phyloP scores from a whole-genome alignment of 1,140 invertebrate genomes.

The Samia ricini region DNA sequence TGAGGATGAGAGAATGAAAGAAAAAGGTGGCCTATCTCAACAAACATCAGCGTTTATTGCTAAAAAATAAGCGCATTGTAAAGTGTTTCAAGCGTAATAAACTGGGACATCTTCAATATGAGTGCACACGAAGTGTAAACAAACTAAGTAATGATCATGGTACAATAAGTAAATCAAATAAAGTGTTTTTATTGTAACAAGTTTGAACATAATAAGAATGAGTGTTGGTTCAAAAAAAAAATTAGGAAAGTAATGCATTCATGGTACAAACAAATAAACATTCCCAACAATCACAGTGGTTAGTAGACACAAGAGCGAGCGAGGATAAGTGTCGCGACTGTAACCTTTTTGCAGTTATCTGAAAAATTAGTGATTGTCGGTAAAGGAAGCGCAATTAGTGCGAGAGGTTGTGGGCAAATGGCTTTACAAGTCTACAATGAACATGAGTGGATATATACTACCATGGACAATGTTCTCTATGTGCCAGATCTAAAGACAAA shows the following conservation, averaged over 20 bases:
- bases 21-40: constrained; percentile 14
- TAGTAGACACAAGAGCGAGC: constrained; percentile 34
- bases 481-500: constrained; percentile 56
- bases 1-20: constrained; percentile 43
- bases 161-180: constrained; percentile 13
- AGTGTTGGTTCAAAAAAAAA: constrained; percentile 34
- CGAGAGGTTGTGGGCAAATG: constrained; percentile 28
- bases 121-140: constrained; percentile 25
- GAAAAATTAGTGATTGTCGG: constrained; percentile 26
- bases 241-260: constrained; percentile 30
- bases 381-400: constrained; percentile 32
- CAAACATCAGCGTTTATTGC: constrained; percentile 25
- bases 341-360: constrained; percentile 15
- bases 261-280: constrained; percentile 15
- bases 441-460: constrained; percentile 34
- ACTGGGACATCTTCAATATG: constrained; percentile 31
- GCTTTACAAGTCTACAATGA: constrained; percentile 29
- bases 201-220: constrained; percentile 29
- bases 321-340: constrained; percentile 32
- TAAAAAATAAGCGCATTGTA: constrained; percentile 19
- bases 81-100: constrained; percentile 37
- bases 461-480: constrained; percentile 49
- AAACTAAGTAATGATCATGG: constrained; percentile 21
- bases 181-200: constrained; percentile 37
- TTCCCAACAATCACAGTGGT: constrained; percentile 28